Base-by-base conservation (phyloP, 1,140 invertebrate genomes). In the Philotrypesis tridentata region DNA sequence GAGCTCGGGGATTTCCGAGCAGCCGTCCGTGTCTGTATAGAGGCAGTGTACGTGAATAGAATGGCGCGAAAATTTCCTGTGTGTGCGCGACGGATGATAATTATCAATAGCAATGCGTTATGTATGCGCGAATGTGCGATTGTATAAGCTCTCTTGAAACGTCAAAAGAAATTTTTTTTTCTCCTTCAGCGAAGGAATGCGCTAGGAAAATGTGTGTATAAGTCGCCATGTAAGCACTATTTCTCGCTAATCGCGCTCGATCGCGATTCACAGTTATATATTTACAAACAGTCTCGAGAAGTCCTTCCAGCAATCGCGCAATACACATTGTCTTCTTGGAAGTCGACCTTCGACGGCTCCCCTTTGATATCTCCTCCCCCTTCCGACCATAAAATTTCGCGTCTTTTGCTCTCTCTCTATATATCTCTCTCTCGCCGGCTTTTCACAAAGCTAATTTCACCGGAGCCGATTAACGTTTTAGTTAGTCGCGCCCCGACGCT, bases 241-340 rank as follows among this genome's bases (percentile, higher is more conserved):
- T 65, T 33, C 37, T 40, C 21, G n/a, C 2, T n/a, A 17, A 40
- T 65, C 23, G 25, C 43, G 43, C 17, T 17, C 23, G 75, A 12
- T 23, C 27, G 17, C 8, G 27, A 68, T 48, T 6, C 12, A 17
- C 23, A 31, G 61, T 48, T 80, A 73, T n/a, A n/a, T n/a, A n/a
- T 80, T 80, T 80, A 74, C 61, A 74, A 80, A 80, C 68, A 79
- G 5, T 9, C 7, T 37, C 33, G 33, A 11, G 17, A 40, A 17
- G 61, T 72, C 43, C 27, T 29, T 79, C n/a, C 48, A 37, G 17
- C 14, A 55, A 55, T 60, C 29, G 8, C 27, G 5, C 43, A 21
- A 67, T 25, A 40, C 60, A 43, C 74, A 23, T 6, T 27, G n/a
- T 40, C 12, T 73, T 80, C 78, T 48, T 9, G 77, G 67, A 73